phyloP scores from a whole-genome alignment of 2,888 invertebrate species.

The Scrobipalpa atriplicella region DNA sequence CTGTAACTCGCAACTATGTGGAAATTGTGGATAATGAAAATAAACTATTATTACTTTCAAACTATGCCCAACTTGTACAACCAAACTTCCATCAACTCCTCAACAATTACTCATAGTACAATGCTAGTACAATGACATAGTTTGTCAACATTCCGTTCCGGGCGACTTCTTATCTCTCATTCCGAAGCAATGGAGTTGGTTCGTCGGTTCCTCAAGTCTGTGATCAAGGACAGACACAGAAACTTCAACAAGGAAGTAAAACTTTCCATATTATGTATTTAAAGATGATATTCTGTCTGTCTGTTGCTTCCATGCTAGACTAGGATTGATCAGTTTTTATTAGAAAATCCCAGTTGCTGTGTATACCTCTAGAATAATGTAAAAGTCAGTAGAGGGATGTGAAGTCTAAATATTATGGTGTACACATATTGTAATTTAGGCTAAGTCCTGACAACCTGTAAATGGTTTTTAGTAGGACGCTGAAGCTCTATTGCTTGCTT shows the following conservation, averaged over 20 bases:
- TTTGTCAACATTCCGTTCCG: constrained; percentile 7
- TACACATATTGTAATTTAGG: no score
- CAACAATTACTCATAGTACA: neutral
- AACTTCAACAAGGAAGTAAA: neutral
- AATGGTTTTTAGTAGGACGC: no score
- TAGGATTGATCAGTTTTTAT: no score
- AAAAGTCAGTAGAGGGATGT: no score
- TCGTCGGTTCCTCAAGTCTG: neutral
- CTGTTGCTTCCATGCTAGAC: no score
- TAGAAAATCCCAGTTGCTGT: no score
- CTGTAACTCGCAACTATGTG: no score
- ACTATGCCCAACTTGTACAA: neutral
- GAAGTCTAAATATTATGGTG: no score
- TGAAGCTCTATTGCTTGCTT: no score
- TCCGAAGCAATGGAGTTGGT: neutral
- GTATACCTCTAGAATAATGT: no score
- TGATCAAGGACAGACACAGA: neutral
- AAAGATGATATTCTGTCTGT: neutral
- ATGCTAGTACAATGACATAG: neutral
- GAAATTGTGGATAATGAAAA: neutral
- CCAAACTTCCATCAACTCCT: neutral
- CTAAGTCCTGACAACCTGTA: no score
- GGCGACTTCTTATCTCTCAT: neutral
- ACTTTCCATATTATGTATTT: neutral
- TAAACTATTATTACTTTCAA: neutral